Evolutionary conservation across 2,888 invertebrate genomes (phyloP), one percentile per base, ranked within the genome.

Genomic region (Tanaodytes sp.): DNA sequence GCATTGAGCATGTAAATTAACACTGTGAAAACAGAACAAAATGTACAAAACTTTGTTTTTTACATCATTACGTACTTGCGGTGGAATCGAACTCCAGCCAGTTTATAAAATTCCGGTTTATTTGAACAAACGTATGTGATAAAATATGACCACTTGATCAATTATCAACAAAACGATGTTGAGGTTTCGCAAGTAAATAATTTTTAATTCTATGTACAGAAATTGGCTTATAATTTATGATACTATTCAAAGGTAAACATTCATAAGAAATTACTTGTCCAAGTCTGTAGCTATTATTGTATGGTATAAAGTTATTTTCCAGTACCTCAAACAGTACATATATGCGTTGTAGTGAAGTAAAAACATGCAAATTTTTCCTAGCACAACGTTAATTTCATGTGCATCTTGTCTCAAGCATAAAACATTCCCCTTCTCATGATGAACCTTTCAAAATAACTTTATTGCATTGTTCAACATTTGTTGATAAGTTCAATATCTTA

Each of bases 181-280:
- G 16, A 6, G 46, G 30, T 20, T 31, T 46, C 1, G 16, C 46
- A 46, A 6, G 31, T 3, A 9, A 11, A 31, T 31, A 16, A 31
- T 31, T 16, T 3, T 46, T 11, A 31, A 46, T 16, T 9, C 2
- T 8, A 40, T 75, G 71, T 2, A 66, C 31, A 23, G 61, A 42
- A 31, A 75, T 48, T 15, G 71, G 46, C 51, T 73, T 69, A 6
- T 39, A 59, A 33, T 67, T 37, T 9, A 51, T 33, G 14, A 73
- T 12, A 16, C 39, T 9, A 12, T 64, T 18, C 19, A 72, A 39
- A 14, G 37, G 9, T 15, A 15, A 11, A 19, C 71, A 74, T 39
- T 55, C 58, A 4, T 71, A 71, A 14, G 48, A 12, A n/a, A 12
- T 49, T 16, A 15, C 37, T 18, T 49, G 36, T n/a, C 48, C 39